phyloP scores from a whole-genome alignment of 2,797 vertebrate genomes.

The Fistularia commersonii region DNA sequence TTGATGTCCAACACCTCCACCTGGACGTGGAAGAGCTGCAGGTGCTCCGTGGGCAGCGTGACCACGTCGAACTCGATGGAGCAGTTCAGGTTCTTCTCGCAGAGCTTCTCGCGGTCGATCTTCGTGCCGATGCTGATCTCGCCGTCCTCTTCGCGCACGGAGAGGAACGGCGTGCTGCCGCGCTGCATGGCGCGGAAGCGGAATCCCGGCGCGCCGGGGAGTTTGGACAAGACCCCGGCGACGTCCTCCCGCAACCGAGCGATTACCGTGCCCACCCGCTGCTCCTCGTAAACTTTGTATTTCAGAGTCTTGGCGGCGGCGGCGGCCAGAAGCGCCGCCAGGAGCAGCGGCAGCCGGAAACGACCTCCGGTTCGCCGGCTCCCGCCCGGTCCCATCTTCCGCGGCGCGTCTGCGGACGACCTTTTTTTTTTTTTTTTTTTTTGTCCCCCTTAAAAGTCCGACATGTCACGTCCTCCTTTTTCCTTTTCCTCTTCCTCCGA shows the following conservation, averaged over 20 bases:
- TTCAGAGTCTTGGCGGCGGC: conserved; percentile 83
- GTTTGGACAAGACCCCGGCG: conserved; percentile 79
- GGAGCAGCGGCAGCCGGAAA: too few species aligned
- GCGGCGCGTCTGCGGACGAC: conserved; percentile 19
- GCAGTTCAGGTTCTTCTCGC: conserved; percentile 92
- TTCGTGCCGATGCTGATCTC: conserved; percentile 90
- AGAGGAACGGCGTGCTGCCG: conserved; percentile 81
- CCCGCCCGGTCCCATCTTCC: conserved; percentile 56
- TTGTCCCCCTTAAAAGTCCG: conserved; percentile 54
- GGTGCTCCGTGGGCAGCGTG: conserved; percentile 90
- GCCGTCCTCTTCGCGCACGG: conserved; percentile 89
- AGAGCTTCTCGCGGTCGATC: conserved; percentile 94
- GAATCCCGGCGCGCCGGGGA: conserved; percentile 82
- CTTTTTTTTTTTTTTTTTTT: too few species aligned
- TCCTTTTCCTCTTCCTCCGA: too few species aligned
- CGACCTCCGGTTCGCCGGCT: too few species aligned
- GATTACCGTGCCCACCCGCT: conserved; percentile 88
- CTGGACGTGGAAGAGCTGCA: conserved; percentile 94
- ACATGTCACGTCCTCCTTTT: conserved; percentile 60
- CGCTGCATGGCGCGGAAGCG: conserved; percentile 93
- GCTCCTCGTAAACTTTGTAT: conserved; percentile 96
- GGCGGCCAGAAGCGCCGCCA: conserved; percentile 46
- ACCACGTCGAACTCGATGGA: conserved; percentile 96
- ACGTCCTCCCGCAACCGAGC: conserved; percentile 89
- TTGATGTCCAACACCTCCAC: conserved; percentile 97